Evolutionary conservation across 2,888 invertebrate genomes (phyloP).

Genomic region (Lamellibrachia satsuma): DNA sequence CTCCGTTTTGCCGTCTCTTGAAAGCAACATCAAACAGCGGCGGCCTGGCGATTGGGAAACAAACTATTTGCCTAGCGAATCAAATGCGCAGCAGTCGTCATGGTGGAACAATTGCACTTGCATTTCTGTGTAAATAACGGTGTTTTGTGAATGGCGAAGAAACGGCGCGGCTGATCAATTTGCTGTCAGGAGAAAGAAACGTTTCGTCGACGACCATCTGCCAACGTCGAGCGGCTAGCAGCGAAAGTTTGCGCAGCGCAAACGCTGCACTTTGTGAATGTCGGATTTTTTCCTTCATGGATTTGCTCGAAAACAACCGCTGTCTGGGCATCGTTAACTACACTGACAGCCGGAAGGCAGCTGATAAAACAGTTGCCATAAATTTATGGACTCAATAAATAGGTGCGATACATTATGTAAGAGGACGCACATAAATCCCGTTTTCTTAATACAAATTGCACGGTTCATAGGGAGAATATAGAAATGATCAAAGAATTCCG

Average conservation of each 20-base stretch:
- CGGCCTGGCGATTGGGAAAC: neutral
- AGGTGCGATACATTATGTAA: neutral
- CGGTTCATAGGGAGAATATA: neutral
- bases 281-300: neutral
- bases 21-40: neutral
- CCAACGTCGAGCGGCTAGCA: neutral
- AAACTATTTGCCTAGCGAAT: constrained; percentile 17
- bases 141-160: neutral
- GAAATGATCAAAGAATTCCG: neutral
- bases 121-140: constrained; percentile 17
- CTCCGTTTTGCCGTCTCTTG: neutral
- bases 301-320: neutral
- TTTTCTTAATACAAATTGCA: neutral
- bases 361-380: constrained; percentile 13
- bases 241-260: neutral
- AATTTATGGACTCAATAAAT: neutral
- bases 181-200: neutral
- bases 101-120: neutral
- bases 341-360: neutral
- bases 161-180: neutral
- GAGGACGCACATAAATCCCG: neutral
- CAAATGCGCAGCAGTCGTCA: neutral
- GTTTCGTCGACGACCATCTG: neutral
- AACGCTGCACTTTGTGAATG: constrained; percentile 17
- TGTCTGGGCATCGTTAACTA: constrained; percentile 4